These are phyloP conservation scores for Acanthochromis polyacanthus DNA, from an alignment of 2,113 vertebrate genomes.

Conservation along the genomic window DNA sequence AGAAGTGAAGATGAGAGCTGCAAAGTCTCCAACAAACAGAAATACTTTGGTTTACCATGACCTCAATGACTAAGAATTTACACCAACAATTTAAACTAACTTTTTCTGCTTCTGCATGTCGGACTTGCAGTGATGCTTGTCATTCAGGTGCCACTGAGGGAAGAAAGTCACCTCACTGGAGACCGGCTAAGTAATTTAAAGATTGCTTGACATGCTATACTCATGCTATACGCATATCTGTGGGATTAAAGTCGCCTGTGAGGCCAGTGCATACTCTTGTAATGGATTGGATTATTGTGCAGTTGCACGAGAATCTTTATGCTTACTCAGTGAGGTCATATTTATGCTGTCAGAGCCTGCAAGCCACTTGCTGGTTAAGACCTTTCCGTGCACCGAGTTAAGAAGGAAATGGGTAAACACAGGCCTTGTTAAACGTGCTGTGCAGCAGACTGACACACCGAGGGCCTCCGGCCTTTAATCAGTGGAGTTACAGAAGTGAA, in stretches of 20 bases:
- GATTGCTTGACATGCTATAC: conserved; percentile 38
- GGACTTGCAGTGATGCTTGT: conserved; percentile 24
- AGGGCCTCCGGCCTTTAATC: conserved; percentile 69
- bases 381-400: conserved; percentile 45
- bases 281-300: conserved; percentile 33
- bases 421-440: conserved; percentile 63
- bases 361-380: neutral
- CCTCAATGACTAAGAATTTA: too few species aligned
- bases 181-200: conserved; percentile 32
- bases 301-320: conserved; percentile 39
- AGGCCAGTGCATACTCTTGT: conserved; percentile 17
- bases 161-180: conserved; percentile 38
- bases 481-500: conserved; percentile 70
- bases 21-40: too few species aligned
- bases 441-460: conserved; percentile 44
- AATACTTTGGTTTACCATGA: too few species aligned
- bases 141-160: conserved; percentile 21
- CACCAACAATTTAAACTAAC: neutral
- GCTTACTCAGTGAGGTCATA: conserved; percentile 38
- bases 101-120: neutral
- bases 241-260: conserved; percentile 16
- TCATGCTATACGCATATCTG: conserved; percentile 47
- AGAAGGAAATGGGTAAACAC: conserved; percentile 63
- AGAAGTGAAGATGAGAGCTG: too few species aligned
- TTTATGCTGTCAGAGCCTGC: conserved; percentile 32